Base-by-base conservation (phyloP, 2,113 vertebrate genomes). In the Ginglymostoma cirratum region DNA sequence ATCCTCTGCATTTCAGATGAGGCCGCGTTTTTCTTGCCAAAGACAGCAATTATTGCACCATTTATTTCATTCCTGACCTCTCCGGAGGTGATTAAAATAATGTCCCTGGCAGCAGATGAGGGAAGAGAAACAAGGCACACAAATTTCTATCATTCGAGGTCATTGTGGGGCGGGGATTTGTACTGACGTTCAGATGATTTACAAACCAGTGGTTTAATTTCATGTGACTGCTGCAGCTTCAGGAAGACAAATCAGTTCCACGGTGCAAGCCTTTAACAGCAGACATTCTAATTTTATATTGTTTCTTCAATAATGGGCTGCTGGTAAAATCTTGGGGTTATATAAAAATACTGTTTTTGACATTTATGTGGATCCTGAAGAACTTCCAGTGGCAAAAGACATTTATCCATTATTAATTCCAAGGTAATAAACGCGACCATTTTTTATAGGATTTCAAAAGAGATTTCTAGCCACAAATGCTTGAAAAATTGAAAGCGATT, bases 361-460 rank as follows among this genome's bases (percentile, higher is more conserved):
- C 97, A 97, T 97, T 98, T 97, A 98, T 98, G 97, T 97, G 97
- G 97, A 97, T 97, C 97, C 98, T 97, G 97, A 97, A 97, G 96
- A 97, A 96, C 97, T 97, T 97, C 98, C 98, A 97, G 67, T 15
- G 72, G 69, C 21, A 98, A 10, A 97, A 98, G 98, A 97, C 98
- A 98, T 98, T 98, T 98, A 98, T 98, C 98, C 97, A 98, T 98
- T 98, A 98, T 98, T 98, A 98, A 98, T 98, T 98, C 97, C 98
- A 98, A 98, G 72, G 67, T 98, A 98, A 98, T 98, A 98, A 98
- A 98, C 97, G 97, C 45, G 45, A 42, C 98, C 97, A 98, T 98
- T 98, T 61, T 61, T 61, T 98, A 98, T 97, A 97, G 98, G 97
- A 96, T 97, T 97, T 98, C 97, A 98, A 97, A 98, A 98, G 98